A percentile compares a stretch with the other conserved stretches of the same genome.
Evolutionary conservation across 2,888 invertebrate species (phyloP).

Genomic region (Acholoe squamosa): DNA sequence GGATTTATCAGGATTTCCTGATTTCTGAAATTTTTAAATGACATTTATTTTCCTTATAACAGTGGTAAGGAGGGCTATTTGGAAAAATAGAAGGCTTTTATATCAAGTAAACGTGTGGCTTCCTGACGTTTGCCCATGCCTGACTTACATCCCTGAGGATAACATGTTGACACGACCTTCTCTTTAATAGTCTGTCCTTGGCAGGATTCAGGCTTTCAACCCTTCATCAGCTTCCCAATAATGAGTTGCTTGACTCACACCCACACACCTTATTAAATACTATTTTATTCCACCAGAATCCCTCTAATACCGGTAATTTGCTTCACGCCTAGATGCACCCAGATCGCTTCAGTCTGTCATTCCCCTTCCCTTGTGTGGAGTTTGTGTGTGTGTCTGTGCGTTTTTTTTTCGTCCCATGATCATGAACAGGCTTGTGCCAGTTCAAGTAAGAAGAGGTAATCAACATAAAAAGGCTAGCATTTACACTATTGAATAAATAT

Average conservation of each 20-base stretch:
- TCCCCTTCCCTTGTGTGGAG: background rate
- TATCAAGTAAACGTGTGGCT: too few relatives aligned
- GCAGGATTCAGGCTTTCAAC: background rate
- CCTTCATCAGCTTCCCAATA: background rate
- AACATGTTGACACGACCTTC: background rate
- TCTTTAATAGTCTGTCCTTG: background rate
- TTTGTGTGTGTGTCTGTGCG: too few relatives aligned
- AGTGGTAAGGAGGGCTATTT: too few relatives aligned
- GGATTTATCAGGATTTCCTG: too few relatives aligned
- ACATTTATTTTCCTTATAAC: too few relatives aligned
- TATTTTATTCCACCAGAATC: background rate
- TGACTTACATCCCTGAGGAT: too few relatives aligned
- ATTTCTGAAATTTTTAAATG: too few relatives aligned
- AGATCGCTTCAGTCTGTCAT: background rate
- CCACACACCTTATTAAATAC: background rate
- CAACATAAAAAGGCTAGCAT: background rate
- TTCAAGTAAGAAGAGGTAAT: background rate
- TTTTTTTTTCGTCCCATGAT: background rate
- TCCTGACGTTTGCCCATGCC: too few relatives aligned
- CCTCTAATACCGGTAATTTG: conserved; percentile 2
- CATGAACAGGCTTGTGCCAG: conserved; percentile 26
- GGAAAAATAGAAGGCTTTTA: too few relatives aligned
- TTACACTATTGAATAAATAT: conserved; percentile 1
- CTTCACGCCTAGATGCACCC: conserved; percentile 8
- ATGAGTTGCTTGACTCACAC: conserved; percentile 27